Percentiles rank a stretch among this genome's conserved stretches.
These are phyloP conservation scores for Armadillidium nasatum DNA, from an alignment of 1,140 invertebrate genomes.

Conservation along the genomic window DNA sequence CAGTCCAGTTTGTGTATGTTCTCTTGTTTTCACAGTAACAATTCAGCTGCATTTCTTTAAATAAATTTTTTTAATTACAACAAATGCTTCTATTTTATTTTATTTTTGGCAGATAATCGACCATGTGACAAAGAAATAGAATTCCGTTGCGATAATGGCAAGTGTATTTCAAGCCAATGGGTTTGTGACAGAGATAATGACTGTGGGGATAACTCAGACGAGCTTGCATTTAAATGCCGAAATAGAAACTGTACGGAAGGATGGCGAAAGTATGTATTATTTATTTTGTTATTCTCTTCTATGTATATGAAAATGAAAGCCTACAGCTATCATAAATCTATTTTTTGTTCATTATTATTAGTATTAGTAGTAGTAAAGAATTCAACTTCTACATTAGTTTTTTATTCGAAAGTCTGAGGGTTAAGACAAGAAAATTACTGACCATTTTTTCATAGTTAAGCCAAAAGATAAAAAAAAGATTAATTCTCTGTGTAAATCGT, in stretches of 20 bases:
- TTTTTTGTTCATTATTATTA: too few relatives aligned
- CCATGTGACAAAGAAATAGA: constrained; percentile 74
- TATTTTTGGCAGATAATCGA: constrained; percentile 60
- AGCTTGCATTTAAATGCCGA: constrained; percentile 84
- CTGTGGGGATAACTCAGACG: constrained; percentile 89
- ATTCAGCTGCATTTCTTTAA: too few relatives aligned
- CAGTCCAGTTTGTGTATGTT: too few relatives aligned
- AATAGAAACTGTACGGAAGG: constrained; percentile 85
- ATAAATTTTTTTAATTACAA: neutral
- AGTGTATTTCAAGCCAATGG: constrained; percentile 93
- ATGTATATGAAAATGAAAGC: neutral
- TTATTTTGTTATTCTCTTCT: neutral
- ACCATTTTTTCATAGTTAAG: too few relatives aligned
- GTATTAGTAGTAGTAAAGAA: too few relatives aligned
- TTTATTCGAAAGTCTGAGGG: too few relatives aligned
- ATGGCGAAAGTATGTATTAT: constrained; percentile 60
- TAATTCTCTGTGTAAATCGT: too few relatives aligned
- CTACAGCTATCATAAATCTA: neutral
- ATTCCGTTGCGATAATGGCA: constrained; percentile 81
- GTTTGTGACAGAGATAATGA: constrained; percentile 92
- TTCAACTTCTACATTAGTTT: too few relatives aligned
- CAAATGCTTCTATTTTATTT: constrained; percentile 4
- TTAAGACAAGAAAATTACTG: too few relatives aligned
- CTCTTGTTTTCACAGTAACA: too few relatives aligned
- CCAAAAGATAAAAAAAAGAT: too few relatives aligned